phyloP scores from a whole-genome alignment of 1,140 invertebrate genomes.

The Trichonephila clavipes region DNA sequence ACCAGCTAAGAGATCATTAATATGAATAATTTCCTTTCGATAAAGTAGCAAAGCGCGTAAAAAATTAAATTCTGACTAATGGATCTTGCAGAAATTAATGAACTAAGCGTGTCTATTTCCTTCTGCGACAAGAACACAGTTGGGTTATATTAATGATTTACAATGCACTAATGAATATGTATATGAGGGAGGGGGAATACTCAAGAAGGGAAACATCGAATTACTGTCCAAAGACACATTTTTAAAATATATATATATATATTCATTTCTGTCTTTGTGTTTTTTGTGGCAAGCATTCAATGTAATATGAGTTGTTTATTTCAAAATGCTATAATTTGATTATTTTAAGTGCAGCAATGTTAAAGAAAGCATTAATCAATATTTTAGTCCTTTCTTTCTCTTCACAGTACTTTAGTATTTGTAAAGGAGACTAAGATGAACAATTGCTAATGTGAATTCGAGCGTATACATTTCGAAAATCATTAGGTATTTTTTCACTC shows the following conservation, averaged over 20 bases:
- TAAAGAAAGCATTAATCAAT: constrained; percentile 21
- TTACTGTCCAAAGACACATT: constrained; percentile 52
- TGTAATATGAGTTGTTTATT: constrained; percentile 33
- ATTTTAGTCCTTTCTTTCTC: neutral
- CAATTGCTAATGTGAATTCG: constrained; percentile 49
- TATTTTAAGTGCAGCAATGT: neutral
- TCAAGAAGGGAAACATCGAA: constrained; percentile 60
- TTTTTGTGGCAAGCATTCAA: constrained; percentile 27
- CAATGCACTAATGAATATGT: constrained; percentile 68
- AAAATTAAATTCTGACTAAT: constrained; percentile 71
- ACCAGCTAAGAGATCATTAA: constrained; percentile 64
- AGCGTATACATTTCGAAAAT: neutral
- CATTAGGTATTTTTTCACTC: neutral
- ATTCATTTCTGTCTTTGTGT: neutral
- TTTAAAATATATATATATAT: neutral
- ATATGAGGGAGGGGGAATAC: constrained; percentile 45
- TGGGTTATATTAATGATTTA: constrained; percentile 74
- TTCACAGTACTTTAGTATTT: neutral
- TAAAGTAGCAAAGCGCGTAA: constrained; percentile 48
- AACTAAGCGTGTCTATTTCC: constrained; percentile 40
- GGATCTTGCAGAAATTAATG: constrained; percentile 68
- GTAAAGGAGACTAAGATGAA: neutral
- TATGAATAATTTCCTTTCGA: constrained; percentile 73
- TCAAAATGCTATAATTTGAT: neutral
- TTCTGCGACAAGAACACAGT: constrained; percentile 30